These are phyloP conservation scores for Ardeotis arabs DNA, from an alignment of 2,113 vertebrate species.

Conservation along the genomic window DNA sequence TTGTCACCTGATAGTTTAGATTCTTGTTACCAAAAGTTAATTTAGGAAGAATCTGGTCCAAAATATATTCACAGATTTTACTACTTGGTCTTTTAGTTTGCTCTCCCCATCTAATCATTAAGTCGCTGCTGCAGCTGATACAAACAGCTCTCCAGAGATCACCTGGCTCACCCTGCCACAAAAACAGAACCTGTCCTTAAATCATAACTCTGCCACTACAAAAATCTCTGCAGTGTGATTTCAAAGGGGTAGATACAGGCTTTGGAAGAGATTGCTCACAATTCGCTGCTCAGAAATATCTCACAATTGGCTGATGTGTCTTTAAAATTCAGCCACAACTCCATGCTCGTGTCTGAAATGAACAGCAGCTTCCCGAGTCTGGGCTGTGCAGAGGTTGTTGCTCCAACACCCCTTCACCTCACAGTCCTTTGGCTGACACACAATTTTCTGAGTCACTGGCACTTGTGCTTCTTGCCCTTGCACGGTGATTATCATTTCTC, in stretches of 20 bases:
- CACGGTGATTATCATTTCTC: slow-evolving; percentile 53
- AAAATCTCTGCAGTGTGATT: background rate
- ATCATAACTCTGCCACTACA: background rate
- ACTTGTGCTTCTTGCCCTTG: slow-evolving; percentile 59
- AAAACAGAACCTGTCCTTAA: background rate
- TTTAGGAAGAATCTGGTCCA: background rate
- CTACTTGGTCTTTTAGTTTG: background rate
- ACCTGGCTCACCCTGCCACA: background rate
- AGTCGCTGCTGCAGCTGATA: background rate
- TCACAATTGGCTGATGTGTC: background rate
- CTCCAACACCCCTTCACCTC: background rate
- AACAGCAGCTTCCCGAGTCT: background rate
- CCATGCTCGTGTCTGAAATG: background rate
- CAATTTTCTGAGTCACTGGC: slow-evolving; percentile 52
- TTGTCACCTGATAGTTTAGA: background rate
- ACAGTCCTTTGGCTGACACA: background rate
- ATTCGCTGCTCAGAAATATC: background rate
- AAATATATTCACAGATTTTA: background rate
- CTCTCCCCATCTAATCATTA: background rate
- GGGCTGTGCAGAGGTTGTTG: background rate
- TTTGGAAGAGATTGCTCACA: background rate
- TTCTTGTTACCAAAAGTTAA: background rate
- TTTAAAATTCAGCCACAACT: background rate
- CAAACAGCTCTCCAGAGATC: background rate
- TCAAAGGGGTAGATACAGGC: background rate